Conservation (phyloP, 1,140 invertebrate species). For the Drosophila arawakana region DNA sequence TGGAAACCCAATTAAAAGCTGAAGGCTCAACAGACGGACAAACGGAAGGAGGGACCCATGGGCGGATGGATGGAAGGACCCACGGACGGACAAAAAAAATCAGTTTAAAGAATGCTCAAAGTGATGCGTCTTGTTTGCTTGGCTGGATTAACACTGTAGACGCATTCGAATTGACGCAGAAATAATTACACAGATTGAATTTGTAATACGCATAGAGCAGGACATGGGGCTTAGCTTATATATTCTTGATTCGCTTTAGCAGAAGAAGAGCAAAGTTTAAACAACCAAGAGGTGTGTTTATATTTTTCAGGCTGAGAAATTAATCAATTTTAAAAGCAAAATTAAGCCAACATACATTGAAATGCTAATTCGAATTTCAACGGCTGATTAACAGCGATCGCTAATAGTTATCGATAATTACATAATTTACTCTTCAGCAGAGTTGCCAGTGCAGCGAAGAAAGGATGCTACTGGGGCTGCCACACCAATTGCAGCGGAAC, state of each 20-base stretch:
- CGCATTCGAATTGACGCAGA: neutral
- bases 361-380: too few species aligned
- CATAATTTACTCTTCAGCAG: neutral
- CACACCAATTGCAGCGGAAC: neutral
- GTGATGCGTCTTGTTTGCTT: neutral
- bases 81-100: conserved; percentile 6
- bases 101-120: conserved; percentile 5
- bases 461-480: neutral
- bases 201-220: too few species aligned
- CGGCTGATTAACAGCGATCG: neutral
- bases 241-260: too few species aligned
- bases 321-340: too few species aligned
- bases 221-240: too few species aligned
- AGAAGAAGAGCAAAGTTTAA: too few species aligned
- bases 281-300: too few species aligned
- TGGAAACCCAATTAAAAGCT: conserved; percentile 64
- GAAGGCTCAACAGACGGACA: neutral
- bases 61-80: neutral
- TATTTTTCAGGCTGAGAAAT: too few species aligned
- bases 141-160: neutral
- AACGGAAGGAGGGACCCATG: too few species aligned
- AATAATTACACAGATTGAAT: neutral
- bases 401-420: neutral
- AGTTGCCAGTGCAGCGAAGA: neutral
- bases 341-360: too few species aligned